Evolutionary conservation across 2,797 vertebrate genomes (phyloP), one percentile per base, ranked within the genome.

Genomic region (Gymnocypris eckloni): DNA sequence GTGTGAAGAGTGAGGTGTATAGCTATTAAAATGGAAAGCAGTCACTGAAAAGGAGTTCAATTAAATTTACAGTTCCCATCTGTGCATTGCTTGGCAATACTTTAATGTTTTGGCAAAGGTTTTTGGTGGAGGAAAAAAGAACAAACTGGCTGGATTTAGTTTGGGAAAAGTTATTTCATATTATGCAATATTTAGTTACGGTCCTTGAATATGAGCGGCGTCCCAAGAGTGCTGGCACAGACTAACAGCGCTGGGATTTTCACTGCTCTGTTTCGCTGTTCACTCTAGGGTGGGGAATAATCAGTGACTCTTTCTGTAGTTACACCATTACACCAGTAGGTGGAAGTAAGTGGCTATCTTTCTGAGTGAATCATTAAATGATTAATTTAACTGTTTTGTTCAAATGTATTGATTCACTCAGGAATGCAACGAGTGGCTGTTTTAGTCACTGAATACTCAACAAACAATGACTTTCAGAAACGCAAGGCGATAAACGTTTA

Each of bases 11-110:
- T 50, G 22, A 41, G 45, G 25, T 64, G 7, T 18, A 56, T 64
- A 75, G 41, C 41, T 75, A n/a, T 67, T 84, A 69, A 69, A 69
- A 43, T 76, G 61, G 28, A 76, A 83, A 67, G 39, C 20, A 20
- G 82, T 56, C 5, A 22, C 13, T 84, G 22, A 76, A 81, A 41
- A 25, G 6, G 20, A 61, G 16, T 61, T 59, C 9, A 33, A 45
- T 41, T 81, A 2, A 2, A 81, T 69, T n/a, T 69, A 70, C 45
- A 69, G 33, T 33, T 61, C 37, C 37, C 43, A 37, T 54, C 45
- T 50, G 16, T 6, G 16, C 25, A 37, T 20, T 54, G 48, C 59
- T 67, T 80, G 61, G 61, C n/a, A 50, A 37, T 25, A 20, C 39
- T 64, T 45, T 45, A 2, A n/a, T 45, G 39, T 25, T 43, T 79